Percentiles rank a stretch among this genome's conserved stretches.
These are phyloP conservation scores for Drosophila leonis DNA, from an alignment of 2,888 invertebrate genomes.

Conservation along the genomic window DNA sequence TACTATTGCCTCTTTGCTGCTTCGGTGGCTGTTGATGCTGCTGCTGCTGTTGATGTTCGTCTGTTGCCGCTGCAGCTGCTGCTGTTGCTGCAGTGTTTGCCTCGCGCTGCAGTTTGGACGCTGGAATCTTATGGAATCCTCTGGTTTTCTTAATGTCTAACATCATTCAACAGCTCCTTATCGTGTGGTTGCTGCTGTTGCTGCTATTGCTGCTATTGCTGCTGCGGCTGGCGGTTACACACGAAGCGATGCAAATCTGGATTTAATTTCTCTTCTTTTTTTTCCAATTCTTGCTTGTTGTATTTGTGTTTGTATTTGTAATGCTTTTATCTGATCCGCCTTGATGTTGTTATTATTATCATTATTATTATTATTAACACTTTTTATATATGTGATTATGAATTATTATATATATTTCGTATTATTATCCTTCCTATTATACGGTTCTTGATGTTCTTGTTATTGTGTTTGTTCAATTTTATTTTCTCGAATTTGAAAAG, in stretches of 20 bases:
- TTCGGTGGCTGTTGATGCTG: slow-evolving; percentile 31
- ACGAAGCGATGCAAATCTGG: slow-evolving; percentile 1
- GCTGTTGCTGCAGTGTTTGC: slow-evolving; percentile 28
- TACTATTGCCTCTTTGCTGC: slow-evolving; percentile 16
- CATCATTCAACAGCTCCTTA: slow-evolving; percentile 75
- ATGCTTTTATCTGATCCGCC: neutral
- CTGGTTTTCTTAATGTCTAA: slow-evolving; percentile 82
- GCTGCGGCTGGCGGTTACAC: slow-evolving; percentile 1
- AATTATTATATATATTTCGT: neutral
- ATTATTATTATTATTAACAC: neutral
- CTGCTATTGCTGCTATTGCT: slow-evolving; percentile 10
- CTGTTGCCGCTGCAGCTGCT: slow-evolving; percentile 27
- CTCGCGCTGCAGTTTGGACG: slow-evolving; percentile 73
- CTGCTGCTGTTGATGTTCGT: slow-evolving; percentile 32
- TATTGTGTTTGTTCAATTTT: slow-evolving; percentile 17
- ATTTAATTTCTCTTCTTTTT: neutral
- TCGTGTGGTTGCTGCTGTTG: slow-evolving; percentile 22
- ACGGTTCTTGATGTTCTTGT: slow-evolving; percentile 16
- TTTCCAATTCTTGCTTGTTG: neutral
- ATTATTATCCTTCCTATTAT: slow-evolving; percentile 1
- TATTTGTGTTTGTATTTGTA: neutral
- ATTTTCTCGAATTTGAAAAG: slow-evolving; percentile 40
- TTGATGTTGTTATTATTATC: slow-evolving; percentile 2
- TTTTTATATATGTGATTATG: neutral
- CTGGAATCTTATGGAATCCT: slow-evolving; percentile 82